Evolutionary conservation across 2,113 vertebrate genomes (phyloP), one percentile per base, ranked within the genome.

Genomic region (Noturus placidus): DNA sequence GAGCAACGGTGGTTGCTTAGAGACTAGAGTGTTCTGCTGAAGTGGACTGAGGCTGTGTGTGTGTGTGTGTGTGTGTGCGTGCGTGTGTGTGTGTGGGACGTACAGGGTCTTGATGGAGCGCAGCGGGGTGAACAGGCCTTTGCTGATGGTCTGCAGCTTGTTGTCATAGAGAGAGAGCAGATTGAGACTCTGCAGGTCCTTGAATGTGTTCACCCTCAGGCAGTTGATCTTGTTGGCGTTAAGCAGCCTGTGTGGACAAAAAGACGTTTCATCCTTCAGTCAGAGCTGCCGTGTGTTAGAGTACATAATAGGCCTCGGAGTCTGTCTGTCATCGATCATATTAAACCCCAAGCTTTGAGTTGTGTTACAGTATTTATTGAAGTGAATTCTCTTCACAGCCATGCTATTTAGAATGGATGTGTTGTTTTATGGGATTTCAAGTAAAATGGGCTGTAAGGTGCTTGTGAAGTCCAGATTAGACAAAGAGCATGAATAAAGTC

Each of bases 161-260:
- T 99, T 99, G 96, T 99, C 98, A 8, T 99, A 99, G 79, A 99
- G 94, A 5, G 98, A 99, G 88, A 99, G 96, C 92, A 99, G 95
- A 91, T 97, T 98, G 93, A 99, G 97, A 94, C 96, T 99, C 95
- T 99, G 98, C 57, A 99, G 96, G 93, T 99, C 98, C 93, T 99
- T 97, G 93, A 99, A 99, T 61, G 98, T 97, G 95, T 99, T 99
- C 85, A 99, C 97, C 85, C 98, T 95, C 90, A 99, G 92, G 92
- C 98, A 99, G 95, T 99, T 98, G 93, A 99, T 99, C 95, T 99
- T 99, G 95, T 99, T 99, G 94, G 98, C 98, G 13, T 99, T 99
- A 93, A 99, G 96, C 88, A 99, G 96, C 89, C 98, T 99, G 95
- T 82, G 94, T 92, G 78, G 93, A 82, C 90, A 79, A 56, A 46